Evolutionary conservation across 2,888 invertebrate genomes (phyloP), one percentile per base, ranked within the genome.

Genomic region (Zelleria hepariella): DNA sequence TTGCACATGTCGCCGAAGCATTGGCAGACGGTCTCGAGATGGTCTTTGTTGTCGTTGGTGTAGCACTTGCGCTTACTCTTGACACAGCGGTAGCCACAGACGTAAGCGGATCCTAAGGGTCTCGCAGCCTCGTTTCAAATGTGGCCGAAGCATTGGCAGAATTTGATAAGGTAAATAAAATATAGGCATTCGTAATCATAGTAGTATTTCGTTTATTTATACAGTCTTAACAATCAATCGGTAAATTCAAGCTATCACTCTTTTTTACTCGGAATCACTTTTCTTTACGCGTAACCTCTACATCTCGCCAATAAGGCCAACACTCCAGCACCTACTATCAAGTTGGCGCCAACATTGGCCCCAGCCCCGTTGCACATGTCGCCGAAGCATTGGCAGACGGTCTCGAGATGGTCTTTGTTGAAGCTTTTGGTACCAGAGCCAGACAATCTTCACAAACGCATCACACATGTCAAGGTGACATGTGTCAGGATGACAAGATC

Each of bases 1-100:
- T 93, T 93, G 74, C 93, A 93, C 63, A 88, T 90, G 69, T 93
- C 92, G 0, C 78, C 74, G 69, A 86, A 90, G 70, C 92, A 93
- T 62, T 90, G 89, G 69, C 93, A 93, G 61, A 90, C 89, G 0
- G 76, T 86, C 66, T 92, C 91, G 18, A 86, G 75, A 67, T 91
- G 91, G 67, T 91, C 92, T 66, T 90, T 90, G 61, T 91, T 52
- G 24, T 52, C 52, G 15, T 52, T 52, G 10, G 86, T 75, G 62
- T 80, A 82, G 66, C 91, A 91, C 47, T 70, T 71, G 55, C 69
- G 71, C 27, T 62, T 63, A 60, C 68, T 67, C 25, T 59, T 65
- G 53, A 73, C 64, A 84, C 85, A 91, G 15, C 91, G 91, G 63
- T 91, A 92, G n/a, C n/a, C n/a, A n/a, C n/a, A n/a, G n/a, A n/a